Base-by-base conservation (phyloP, 2,797 vertebrate genomes). In the Adrianichthys oophorus region DNA sequence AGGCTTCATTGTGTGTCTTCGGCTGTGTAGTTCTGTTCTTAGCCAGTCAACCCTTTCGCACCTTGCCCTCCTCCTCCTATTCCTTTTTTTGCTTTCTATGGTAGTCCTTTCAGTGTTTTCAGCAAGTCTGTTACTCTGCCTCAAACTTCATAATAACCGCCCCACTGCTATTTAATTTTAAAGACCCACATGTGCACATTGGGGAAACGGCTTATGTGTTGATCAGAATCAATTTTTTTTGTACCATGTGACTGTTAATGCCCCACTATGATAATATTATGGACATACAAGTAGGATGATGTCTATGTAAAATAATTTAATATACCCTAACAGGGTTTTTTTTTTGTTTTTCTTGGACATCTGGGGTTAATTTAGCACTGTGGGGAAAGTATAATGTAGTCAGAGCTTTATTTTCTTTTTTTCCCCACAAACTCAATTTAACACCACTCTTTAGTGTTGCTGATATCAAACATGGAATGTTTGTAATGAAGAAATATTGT, bases 21-120 rank as follows among this genome's bases (percentile, higher is more conserved):
- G 74, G 57, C 48, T 41, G 51, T 16, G 59, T 62, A 51, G 21
- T 50, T 82, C 74, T 91, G 80, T 91, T 89, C 83, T 62, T 64
- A 72, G 54, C 54, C 88, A 83, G 56, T 89, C 87, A 89, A 80
- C 78, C 91, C 70, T 86, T 62, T 87, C 89, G 80, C 62, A 37
- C 62, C 62, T 74, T 69, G 51, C 76, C 74, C 77, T 74, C 79
- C 52, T 50, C 68, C 15, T 65, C 50, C 59, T 59, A 24, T 24
- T 44, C 15, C n/a, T 13, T 12, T 7, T 17, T 72, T 74, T 68
- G 65, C 63, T 69, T 76, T 80, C 72, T 79, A 77, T 80, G 59
- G 59, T 62, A 19, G 45, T 81, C 57, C 65, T 76, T 74, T 73
- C 65, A 74, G 62, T 68, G 72, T 85, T 75, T 76, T 74, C 65